A percentile compares a stretch with the other conserved stretches of the same genome.
Conservation (phyloP, 2,888 invertebrate species). For the Drosophila vallismaia region DNA sequence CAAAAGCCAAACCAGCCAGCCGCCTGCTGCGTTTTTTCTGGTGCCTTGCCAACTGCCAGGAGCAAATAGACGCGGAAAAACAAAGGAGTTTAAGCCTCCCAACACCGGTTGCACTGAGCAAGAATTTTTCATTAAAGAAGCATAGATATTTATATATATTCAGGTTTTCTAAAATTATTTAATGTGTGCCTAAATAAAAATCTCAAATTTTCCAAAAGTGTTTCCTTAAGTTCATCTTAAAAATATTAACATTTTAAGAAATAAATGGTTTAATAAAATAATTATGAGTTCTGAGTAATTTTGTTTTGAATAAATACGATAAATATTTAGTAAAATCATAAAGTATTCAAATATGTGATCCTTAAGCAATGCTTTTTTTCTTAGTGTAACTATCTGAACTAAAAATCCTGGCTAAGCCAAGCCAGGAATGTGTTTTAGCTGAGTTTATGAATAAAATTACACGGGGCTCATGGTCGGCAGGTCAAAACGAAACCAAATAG, state of each 20-base stretch:
- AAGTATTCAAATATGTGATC: too few relatives aligned
- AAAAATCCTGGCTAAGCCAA: conserved; percentile 37
- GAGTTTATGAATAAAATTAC: conserved; percentile 77
- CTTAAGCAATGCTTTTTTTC: not conserved
- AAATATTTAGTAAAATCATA: too few relatives aligned
- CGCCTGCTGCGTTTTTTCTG: conserved; percentile 42
- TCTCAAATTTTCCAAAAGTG: not conserved
- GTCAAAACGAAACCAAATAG: not conserved
- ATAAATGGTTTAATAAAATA: too few relatives aligned
- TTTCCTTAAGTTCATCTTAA: not conserved
- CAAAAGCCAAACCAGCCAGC: conserved; percentile 67
- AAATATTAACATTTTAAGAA: too few relatives aligned
- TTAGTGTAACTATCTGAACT: conserved; percentile 28
- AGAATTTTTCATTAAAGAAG: not conserved
- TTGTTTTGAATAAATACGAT: too few relatives aligned
- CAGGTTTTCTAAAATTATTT: too few relatives aligned
- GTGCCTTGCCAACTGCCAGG: conserved; percentile 71
- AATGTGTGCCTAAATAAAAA: too few relatives aligned
- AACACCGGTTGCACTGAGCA: conserved; percentile 8
- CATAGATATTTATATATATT: too few relatives aligned
- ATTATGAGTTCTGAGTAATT: too few relatives aligned
- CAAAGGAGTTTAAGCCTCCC: conserved; percentile 48
- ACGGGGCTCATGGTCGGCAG: conserved; percentile 35
- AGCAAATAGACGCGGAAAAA: conserved; percentile 47
- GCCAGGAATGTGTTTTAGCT: conserved; percentile 59